Conservation (phyloP, 2,888 invertebrate species). For the Hirtodrosophila trivittata region DNA sequence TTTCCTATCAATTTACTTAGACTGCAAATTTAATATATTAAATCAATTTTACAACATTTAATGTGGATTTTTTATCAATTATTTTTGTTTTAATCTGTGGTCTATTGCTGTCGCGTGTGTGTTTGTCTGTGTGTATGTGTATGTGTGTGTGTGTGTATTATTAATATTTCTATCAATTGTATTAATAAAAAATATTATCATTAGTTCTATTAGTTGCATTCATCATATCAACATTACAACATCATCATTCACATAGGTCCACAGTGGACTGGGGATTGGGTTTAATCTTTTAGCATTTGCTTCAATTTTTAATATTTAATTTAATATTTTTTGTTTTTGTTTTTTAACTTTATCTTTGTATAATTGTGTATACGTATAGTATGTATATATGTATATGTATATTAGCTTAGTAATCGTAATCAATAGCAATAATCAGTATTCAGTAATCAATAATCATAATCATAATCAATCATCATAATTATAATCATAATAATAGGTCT, state of each 20-base stretch:
- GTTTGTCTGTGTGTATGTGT: constrained; percentile 27
- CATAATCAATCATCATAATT: constrained; percentile 57
- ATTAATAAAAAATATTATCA: constrained; percentile 81
- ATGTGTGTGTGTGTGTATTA: constrained; percentile 11
- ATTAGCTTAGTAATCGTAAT: constrained; percentile 75
- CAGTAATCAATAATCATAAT: constrained; percentile 61
- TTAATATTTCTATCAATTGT: constrained; percentile 79
- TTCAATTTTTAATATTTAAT: constrained; percentile 5
- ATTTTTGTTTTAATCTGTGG: constrained; percentile 27
- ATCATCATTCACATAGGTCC: constrained; percentile 41
- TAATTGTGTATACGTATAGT: constrained; percentile 36
- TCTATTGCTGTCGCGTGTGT: constrained; percentile 6
- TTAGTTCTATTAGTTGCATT: constrained; percentile 69
- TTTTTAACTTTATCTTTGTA: constrained; percentile 27
- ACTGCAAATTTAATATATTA: constrained; percentile 55
- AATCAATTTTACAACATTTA: constrained; percentile 78
- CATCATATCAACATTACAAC: constrained; percentile 54
- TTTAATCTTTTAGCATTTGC: constrained; percentile 9
- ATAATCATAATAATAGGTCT: constrained; percentile 72
- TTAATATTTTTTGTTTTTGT: constrained; percentile 23
- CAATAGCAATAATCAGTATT: constrained; percentile 35
- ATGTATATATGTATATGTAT: constrained; percentile 17
- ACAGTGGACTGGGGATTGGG: constrained; percentile 13
- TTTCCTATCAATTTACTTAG: constrained; percentile 59
- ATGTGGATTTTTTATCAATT: constrained; percentile 32